Evolutionary conservation across 2,888 invertebrate species (phyloP).

Genomic region (Urechis unicinctus): DNA sequence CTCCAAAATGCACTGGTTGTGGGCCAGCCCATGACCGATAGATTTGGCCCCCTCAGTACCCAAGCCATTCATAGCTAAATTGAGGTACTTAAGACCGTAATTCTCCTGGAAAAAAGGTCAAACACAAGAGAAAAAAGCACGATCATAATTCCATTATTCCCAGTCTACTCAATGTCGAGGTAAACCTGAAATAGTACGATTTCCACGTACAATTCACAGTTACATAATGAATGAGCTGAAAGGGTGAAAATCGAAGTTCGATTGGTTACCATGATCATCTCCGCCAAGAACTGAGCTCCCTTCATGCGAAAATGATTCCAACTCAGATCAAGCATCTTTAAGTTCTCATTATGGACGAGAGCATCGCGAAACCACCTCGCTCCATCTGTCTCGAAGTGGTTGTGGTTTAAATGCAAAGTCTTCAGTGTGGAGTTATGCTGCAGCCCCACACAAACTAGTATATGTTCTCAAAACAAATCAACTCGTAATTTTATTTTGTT

Average conservation of each 20-base stretch:
- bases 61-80: slow-evolving; percentile 39
- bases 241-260: too few species aligned
- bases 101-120: slow-evolving; percentile 39
- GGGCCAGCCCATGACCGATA: slow-evolving; percentile 31
- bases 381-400: slow-evolving; percentile 33
- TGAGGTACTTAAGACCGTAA: slow-evolving; percentile 30
- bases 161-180: too few species aligned
- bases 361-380: slow-evolving; percentile 31
- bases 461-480: too few species aligned
- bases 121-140: too few species aligned
- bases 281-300: slow-evolving; percentile 28
- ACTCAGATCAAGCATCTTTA: slow-evolving; percentile 34
- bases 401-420: slow-evolving; percentile 31
- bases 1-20: slow-evolving; percentile 32
- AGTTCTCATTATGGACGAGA: slow-evolving; percentile 31
- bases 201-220: neutral
- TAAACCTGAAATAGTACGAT: neutral
- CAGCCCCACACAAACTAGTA: slow-evolving; percentile 10
- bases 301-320: slow-evolving; percentile 36
- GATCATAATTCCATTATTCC: too few species aligned
- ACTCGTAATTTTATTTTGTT: too few species aligned
- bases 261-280: slow-evolving; percentile 37
- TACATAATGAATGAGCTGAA: neutral
- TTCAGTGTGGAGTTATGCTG: slow-evolving; percentile 37
- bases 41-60: slow-evolving; percentile 31